Evolutionary conservation across 2,797 vertebrate genomes (phyloP).

Genomic region (Diceros bicornis): DNA sequence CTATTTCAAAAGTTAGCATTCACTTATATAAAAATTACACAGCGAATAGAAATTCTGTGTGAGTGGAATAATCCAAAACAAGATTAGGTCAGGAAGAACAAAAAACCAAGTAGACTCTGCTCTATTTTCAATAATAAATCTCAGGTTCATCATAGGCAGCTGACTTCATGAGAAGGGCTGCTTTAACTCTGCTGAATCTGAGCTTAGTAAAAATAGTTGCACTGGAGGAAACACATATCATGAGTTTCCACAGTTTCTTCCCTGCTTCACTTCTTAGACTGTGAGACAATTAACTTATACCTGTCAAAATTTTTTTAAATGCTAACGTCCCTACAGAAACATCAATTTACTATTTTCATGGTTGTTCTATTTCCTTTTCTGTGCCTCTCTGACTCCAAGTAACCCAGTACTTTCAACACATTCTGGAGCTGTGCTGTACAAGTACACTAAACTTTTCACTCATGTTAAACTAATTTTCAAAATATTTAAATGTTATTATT

Average conservation of each 20-base stretch:
- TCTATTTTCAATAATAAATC: not conserved
- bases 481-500: too few species aligned
- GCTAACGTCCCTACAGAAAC: too few species aligned
- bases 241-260: not conserved
- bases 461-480: too few species aligned
- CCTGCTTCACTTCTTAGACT: not conserved
- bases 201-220: not conserved
- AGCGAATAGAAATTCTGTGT: not conserved
- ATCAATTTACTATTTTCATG: too few species aligned
- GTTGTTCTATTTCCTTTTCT: too few species aligned
- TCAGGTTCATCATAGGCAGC: not conserved
- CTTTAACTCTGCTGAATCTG: not conserved
- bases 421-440: too few species aligned
- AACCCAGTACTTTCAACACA: too few species aligned
- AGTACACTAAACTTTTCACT: not conserved
- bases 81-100: too few species aligned
- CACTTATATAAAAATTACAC: not conserved
- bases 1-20: too few species aligned
- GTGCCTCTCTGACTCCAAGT: too few species aligned
- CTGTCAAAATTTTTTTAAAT: too few species aligned
- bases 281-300: not conserved
- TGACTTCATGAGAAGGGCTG: not conserved
- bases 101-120: not conserved
- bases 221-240: not conserved
- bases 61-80: not conserved